Percentiles rank a stretch among this genome's conserved stretches.
Conservation (phyloP, 2,888 invertebrate genomes). For the Diarsia dahlii region DNA sequence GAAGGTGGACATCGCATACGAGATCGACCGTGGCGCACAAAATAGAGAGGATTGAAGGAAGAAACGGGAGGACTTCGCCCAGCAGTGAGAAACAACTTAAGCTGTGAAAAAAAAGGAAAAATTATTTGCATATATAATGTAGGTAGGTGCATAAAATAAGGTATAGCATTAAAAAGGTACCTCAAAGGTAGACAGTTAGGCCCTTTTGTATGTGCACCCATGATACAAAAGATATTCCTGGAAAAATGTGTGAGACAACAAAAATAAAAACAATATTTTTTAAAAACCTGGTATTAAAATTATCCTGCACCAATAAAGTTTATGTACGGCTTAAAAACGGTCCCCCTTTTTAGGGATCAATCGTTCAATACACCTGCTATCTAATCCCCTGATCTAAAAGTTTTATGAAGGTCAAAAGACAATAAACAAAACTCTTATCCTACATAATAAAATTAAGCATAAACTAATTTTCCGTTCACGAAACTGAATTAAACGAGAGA, state of each 20-base stretch:
- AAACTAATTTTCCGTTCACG: constrained; percentile 50
- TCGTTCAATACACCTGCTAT: neutral
- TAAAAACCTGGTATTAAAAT: neutral
- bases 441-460: constrained; percentile 37
- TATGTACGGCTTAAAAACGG: neutral
- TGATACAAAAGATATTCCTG: neutral
- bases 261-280: neutral
- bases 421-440: constrained; percentile 35
- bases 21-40: too few relatives aligned
- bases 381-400: constrained; percentile 5
- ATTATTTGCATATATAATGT: neutral
- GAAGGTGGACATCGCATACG: too few relatives aligned
- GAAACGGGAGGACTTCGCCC: too few relatives aligned
- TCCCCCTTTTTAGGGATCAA: neutral
- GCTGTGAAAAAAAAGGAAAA: neutral
- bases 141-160: neutral
- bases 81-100: too few relatives aligned
- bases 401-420: constrained; percentile 20
- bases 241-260: neutral
- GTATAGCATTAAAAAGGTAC: neutral
- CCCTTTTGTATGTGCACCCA: neutral
- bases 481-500: constrained; percentile 42
- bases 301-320: neutral
- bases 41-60: too few relatives aligned
- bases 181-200: too few relatives aligned